Base-by-base conservation (phyloP, 2,113 vertebrate genomes). In the Ivindomyrus marchei region DNA sequence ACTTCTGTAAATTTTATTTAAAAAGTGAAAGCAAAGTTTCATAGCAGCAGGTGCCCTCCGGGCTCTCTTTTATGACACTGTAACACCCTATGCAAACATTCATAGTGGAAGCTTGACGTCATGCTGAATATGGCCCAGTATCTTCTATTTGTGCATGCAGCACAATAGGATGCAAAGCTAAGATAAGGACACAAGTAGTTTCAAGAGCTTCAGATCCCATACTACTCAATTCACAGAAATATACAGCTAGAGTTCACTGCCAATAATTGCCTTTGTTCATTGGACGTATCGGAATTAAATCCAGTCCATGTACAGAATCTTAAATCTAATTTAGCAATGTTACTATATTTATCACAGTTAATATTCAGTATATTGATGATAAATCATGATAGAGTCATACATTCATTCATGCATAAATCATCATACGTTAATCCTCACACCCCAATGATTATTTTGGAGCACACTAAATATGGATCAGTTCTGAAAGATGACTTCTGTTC, bases 121-220 rank as follows among this genome's bases (percentile, higher is more conserved):
- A 53, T 56, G 17, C 50, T 52, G n/a, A 27, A 15, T 47, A 39
- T 87, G 50, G 15, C 36, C 49, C 47, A 42, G 85, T 39, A 56
- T 53, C 13, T 49, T 86, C 47, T 49, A 52, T 86, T 56, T 53
- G 86, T 53, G 50, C 39, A 19, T 45, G 56, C 21, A 45, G 56
- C 39, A 88, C 7, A 88, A 87, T 87, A 58, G 49, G 9, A 36
- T 36, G 50, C 42, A 62, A 24, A 58, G 4, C 36, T 45, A 62
- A 88, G 87, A 62, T 88, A 45, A 88, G 53, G 56, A 88, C 1
- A 45, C 36, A 66, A 88, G 21, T 62, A 24, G 87, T 88, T 66
- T 88, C 56, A 56, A 88, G 62, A 56, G 56, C 53, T 66, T 58
- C 87, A 46, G 56, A 88, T 66, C 87, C 42, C 53, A 88, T 15